Evolutionary conservation across 2,888 invertebrate genomes (phyloP), one percentile per base, ranked within the genome.

Genomic region (Neoascia interrupta): DNA sequence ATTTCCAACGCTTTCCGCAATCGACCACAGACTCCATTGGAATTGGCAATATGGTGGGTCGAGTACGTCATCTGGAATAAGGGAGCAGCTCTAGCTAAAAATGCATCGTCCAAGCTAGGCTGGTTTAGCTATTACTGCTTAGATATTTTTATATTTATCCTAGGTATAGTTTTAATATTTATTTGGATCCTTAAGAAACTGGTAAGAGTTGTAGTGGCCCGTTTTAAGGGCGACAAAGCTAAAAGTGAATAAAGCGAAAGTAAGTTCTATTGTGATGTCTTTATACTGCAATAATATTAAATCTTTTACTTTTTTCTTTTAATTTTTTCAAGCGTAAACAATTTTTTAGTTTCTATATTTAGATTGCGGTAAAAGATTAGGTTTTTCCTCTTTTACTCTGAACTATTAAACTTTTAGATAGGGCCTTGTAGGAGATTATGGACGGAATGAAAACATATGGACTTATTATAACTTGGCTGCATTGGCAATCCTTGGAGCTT

Each of bases 11-110:
- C 89, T n/a, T 91, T 90, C 83, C 86, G 86, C 15, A 90, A 91
- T 81, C 90, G 92, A 1, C 91, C 90, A 0, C 84, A 90, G 76
- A 84, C 89, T 0, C 91, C 93, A 0, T 86, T 92, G 3, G 89
- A 91, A 1, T 90, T 91, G 26, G 90, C 93, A 1, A 87, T 91
- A 3, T 91, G 91, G 87, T 93, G 93, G 93, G 89, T 92, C 10
- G 92, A 93, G 82, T 90, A 92, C 82, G 91, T 92, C 0, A 90
- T 91, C 0, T 85, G 88, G 6, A 91, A 91, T 1, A 85, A 86
- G 2, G 92, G 92, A 0, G 91, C 91, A 0, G 88, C 87, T 1
- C 89, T 92, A 83, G 86, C 90, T 1, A 82, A 69, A 31, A 87
- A 91, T 6, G 86, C 87, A 16, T 89, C 75, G 86, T 82, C 88